Evolutionary conservation across 2,888 invertebrate genomes (phyloP), one percentile per base, ranked within the genome.

Genomic region (Drosophila prostipennis): DNA sequence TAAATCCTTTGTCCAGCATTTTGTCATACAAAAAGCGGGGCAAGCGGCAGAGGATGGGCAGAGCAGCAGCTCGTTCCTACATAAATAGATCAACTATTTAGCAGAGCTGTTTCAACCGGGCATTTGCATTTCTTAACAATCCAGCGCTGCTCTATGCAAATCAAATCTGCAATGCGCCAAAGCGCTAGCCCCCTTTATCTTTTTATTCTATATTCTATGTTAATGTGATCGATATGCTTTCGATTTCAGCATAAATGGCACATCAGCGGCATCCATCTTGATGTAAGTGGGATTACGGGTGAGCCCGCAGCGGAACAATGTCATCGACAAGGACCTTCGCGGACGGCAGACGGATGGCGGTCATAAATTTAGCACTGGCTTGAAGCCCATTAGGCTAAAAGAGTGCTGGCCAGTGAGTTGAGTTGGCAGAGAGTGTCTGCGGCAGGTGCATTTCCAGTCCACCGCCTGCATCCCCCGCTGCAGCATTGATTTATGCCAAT

Each of bases 401-500:
- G 59, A 67, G 61, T 43, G 7, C 29, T 29, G 61, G n/a, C 51
- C 78, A 61, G 70, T 45, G 57, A 58, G 48, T 51, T 45, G 57
- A 58, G 48, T 51, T 36, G 48, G 55, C 45, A 53, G 45, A 72
- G 58, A 72, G 58, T 64, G 54, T 61, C 63, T 59, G 23, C 55
- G 48, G 37, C 79, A 80, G 84, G 78, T 80, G 80, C 80, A 80
- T 75, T 39, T 40, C 19, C 55, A 34, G 36, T 42, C 42, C 10
- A 3, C 8, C 40, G 3, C 40, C 39, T 14, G n/a, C 36, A 46
- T 8, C 29, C 19, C 29, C n/a, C 29, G 29, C 34, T 64, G 76
- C 34, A 61, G 76, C 80, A 87, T 85, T 87, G 89, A 89, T 89
- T 87, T 89, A 88, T 88, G 87, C 87, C 87, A 89, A 88, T 89